These are phyloP conservation scores for Cremastinae sp. DNA, from an alignment of 2,888 invertebrate species.

Conservation along the genomic window DNA sequence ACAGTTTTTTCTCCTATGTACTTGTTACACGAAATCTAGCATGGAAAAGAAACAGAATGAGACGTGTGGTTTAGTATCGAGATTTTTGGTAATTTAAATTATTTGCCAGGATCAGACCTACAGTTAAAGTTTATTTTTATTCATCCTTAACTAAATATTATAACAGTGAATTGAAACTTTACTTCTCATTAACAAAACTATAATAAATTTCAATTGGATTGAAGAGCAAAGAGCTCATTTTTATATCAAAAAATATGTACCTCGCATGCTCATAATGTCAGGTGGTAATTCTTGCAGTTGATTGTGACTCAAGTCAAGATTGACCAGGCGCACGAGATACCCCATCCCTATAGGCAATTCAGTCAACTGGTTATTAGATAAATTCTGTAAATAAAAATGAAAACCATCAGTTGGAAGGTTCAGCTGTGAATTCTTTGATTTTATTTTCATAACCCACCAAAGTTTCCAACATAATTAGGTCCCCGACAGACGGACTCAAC, in stretches of 20 bases:
- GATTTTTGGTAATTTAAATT: not conserved
- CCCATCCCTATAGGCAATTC: conserved; percentile 90
- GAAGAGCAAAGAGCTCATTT: no score
- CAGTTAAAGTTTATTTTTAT: conserved; percentile 1
- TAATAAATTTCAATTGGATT: no score
- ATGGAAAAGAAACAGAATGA: conserved; percentile 48
- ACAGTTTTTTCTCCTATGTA: conserved; percentile 37
- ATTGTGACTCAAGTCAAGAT: conserved; percentile 89
- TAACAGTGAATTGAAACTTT: conserved; percentile 65
- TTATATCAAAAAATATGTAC: conserved; percentile 82
- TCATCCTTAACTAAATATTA: not conserved
- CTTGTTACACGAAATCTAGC: conserved; percentile 44
- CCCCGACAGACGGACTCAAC: conserved; percentile 88
- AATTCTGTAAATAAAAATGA: conserved; percentile 83
- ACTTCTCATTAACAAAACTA: no score
- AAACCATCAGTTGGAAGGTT: no score
- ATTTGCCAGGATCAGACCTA: conserved; percentile 7
- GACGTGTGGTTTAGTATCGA: conserved; percentile 4
- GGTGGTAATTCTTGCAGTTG: conserved; percentile 88
- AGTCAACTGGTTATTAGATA: conserved; percentile 89
- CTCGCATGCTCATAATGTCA: conserved; percentile 91
- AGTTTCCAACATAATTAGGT: conserved; percentile 89
- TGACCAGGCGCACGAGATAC: conserved; percentile 89
- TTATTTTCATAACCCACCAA: conserved; percentile 83
- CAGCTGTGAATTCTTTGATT: no score